Conservation (phyloP, 1,140 invertebrate species). For the Hermatobates lingyangjiaoensis region DNA sequence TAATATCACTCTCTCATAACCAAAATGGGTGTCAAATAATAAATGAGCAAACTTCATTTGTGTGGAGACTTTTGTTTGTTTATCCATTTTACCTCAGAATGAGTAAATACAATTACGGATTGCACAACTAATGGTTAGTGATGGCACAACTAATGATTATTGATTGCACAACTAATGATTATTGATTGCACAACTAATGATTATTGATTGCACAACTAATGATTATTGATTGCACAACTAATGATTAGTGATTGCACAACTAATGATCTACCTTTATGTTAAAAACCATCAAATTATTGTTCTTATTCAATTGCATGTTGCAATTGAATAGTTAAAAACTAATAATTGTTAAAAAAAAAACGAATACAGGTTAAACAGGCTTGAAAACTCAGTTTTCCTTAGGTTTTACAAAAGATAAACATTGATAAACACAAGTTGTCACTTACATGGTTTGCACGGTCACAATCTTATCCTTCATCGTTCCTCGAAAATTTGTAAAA, state of each 20-base stretch:
- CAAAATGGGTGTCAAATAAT: not conserved
- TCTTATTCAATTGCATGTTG: not conserved
- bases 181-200: too few species aligned
- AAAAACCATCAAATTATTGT: not conserved
- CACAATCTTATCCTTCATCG: constrained; percentile 34
- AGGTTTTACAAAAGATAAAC: not conserved
- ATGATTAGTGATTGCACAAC: too few species aligned
- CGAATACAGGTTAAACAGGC: not conserved
- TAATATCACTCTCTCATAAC: not conserved
- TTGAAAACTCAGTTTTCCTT: not conserved
- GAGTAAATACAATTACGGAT: too few species aligned
- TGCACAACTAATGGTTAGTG: too few species aligned
- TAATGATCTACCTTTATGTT: not conserved
- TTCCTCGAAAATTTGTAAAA: constrained; percentile 42
- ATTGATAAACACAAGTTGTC: not conserved
- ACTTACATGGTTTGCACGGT: constrained; percentile 33
- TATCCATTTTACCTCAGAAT: too few species aligned
- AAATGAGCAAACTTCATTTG: too few species aligned
- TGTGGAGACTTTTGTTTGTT: too few species aligned
- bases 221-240: too few species aligned
- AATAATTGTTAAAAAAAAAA: not conserved
- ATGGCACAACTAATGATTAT: too few species aligned
- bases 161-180: too few species aligned
- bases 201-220: too few species aligned
- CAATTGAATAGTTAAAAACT: not conserved